Percentiles rank a stretch among this genome's conserved stretches.
phyloP scores from a whole-genome alignment of 2,113 vertebrate genomes.

The Muntiacus muntjak region DNA sequence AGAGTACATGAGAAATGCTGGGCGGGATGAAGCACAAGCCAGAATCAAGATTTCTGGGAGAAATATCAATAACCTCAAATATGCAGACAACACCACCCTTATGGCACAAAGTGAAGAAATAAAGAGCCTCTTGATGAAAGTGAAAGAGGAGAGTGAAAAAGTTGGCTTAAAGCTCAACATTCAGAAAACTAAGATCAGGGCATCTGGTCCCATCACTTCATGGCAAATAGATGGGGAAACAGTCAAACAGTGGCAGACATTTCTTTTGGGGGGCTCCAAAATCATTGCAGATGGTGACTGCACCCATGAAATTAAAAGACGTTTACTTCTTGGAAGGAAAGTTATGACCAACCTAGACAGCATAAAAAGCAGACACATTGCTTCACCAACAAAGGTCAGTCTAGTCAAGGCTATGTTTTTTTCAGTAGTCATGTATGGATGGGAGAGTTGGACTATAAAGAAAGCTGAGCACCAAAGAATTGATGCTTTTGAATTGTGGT shows the following conservation, averaged over 20 bases:
- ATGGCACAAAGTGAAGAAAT: no score
- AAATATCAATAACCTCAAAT: background rate
- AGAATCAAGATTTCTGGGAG: background rate
- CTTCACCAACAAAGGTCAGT: background rate
- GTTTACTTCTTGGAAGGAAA: background rate
- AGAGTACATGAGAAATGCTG: background rate
- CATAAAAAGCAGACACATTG: background rate
- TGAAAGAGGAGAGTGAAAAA: no score
- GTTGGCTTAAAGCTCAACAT: background rate
- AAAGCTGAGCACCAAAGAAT: background rate
- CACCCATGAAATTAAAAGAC: background rate
- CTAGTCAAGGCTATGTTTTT: background rate
- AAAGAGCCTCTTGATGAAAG: no score
- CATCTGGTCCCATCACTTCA: background rate
- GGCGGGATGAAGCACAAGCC: background rate
- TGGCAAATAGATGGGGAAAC: background rate
- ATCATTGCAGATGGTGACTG: background rate
- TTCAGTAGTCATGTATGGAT: background rate
- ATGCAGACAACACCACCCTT: no score
- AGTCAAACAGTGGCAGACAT: background rate
- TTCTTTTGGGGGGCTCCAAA: background rate
- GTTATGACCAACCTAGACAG: background rate
- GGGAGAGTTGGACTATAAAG: background rate
- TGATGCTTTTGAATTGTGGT: background rate
- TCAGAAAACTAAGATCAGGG: background rate